A percentile compares a stretch with the other conserved stretches of the same genome.
These are phyloP conservation scores for Thecophora atra DNA, from an alignment of 2,888 invertebrate species.

Conservation along the genomic window DNA sequence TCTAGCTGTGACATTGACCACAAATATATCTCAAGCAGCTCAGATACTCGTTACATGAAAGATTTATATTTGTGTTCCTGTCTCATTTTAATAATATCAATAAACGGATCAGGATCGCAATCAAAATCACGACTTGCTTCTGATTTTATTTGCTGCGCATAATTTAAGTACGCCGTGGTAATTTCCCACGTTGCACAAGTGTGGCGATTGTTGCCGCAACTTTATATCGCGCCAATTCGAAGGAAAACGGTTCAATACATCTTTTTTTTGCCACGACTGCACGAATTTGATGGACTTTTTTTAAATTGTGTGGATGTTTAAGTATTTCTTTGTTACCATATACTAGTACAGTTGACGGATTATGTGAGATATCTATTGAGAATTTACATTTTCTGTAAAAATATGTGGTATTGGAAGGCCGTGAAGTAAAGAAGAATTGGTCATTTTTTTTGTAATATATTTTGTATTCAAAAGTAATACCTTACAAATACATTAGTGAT, in stretches of 20 bases:
- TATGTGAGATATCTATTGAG: too few species aligned
- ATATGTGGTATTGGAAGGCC: too few species aligned
- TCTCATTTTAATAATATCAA: constrained; percentile 7
- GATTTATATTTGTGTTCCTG: constrained; percentile 1
- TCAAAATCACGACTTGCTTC: constrained; percentile 14
- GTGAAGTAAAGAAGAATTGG: too few species aligned
- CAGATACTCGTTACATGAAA: constrained; percentile 1
- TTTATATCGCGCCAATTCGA: neutral
- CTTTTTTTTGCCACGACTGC: too few species aligned
- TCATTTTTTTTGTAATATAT: too few species aligned
- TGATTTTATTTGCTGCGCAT: neutral
- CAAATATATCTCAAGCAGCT: constrained; percentile 1
- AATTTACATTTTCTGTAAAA: too few species aligned
- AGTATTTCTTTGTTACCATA: too few species aligned
- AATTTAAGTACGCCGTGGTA: neutral
- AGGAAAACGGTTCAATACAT: neutral
- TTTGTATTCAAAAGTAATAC: too few species aligned
- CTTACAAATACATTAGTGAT: too few species aligned
- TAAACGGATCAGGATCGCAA: neutral
- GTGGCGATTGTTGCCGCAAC: neutral
- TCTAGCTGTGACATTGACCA: neutral
- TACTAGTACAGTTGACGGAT: too few species aligned
- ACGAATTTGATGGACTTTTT: too few species aligned
- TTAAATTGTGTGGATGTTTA: too few species aligned
- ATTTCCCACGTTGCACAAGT: neutral